These are phyloP conservation scores for Volucella zonaria DNA, from an alignment of 2,888 invertebrate species.

Conservation along the genomic window DNA sequence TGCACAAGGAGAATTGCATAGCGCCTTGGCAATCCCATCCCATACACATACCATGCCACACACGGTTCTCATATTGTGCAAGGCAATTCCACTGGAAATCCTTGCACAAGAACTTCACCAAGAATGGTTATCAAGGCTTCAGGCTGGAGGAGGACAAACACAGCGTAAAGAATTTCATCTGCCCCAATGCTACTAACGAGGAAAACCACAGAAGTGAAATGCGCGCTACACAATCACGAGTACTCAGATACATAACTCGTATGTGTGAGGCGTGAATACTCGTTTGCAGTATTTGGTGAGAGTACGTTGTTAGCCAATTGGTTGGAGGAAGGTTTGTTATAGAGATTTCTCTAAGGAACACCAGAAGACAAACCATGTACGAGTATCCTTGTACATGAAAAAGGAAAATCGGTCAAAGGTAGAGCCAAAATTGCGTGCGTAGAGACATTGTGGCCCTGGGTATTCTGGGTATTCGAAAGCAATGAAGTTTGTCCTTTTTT, in stretches of 20 bases:
- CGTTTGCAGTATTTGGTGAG: slow-evolving; percentile 5
- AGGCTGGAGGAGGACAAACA: neutral
- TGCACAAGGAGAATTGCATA: slow-evolving; percentile 24
- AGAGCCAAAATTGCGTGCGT: slow-evolving; percentile 39
- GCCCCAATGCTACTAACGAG: slow-evolving; percentile 63
- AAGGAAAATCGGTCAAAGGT: slow-evolving; percentile 51
- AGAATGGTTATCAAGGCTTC: slow-evolving; percentile 41
- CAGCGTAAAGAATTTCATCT: slow-evolving; percentile 14
- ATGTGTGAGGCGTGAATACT: slow-evolving; percentile 7
- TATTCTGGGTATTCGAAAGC: slow-evolving; percentile 23
- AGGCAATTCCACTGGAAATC: slow-evolving; percentile 52
- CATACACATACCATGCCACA: too few species aligned
- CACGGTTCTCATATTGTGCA: slow-evolving; percentile 9
- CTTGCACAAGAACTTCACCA: slow-evolving; percentile 38
- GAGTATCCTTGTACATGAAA: neutral
- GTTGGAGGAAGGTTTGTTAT: slow-evolving; percentile 55
- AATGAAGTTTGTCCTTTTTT: slow-evolving; percentile 67
- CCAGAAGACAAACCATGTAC: slow-evolving; percentile 24
- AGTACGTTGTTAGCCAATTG: slow-evolving; percentile 60
- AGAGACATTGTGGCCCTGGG: neutral
- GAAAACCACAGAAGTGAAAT: slow-evolving; percentile 58
- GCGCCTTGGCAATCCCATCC: slow-evolving; percentile 17
- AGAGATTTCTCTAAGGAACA: slow-evolving; percentile 51
- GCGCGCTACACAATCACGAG: neutral
- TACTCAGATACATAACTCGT: neutral